Evolutionary conservation across 2,888 invertebrate genomes (phyloP), one percentile per base, ranked within the genome.

Genomic region (Agrotis segetum): DNA sequence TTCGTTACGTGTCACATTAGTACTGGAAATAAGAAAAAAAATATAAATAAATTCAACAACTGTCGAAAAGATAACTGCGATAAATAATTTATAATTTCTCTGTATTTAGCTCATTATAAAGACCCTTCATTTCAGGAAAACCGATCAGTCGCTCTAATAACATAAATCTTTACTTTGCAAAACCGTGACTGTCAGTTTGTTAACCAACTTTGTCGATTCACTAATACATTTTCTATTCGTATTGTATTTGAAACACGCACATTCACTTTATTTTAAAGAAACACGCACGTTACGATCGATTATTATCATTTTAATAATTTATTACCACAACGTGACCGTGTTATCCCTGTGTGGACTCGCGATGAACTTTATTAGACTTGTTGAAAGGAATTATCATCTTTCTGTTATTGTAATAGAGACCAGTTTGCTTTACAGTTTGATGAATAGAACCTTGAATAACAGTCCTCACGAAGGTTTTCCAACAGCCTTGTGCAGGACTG

Each of bases 401-500:
- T 83, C 77, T 77, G 1, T 46, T 52, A 70, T 79, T 67, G 50
- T 17, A 70, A 85, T 88, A 89, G 71, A 74, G 83, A 71, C 66
- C 49, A 85, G 53, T 85, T 87, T 88, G 58, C 71, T 66, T 68
- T 83, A 74, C 74, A 62, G 46, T 62, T 40, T 53, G 58, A 65
- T 58, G 47, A 70, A 67, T 70, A 64, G 69, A 85, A 85, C 89
- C 89, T 89, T 89, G 88, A 87, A 86, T 80, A 82, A 66, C 70
- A 78, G 82, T 81, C 86, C 87, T 78, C 67, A 76, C 74, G 86
- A 89, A 90, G 91, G 90, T 89, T 90, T 85, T 83, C 64, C 76
- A 72, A 71, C 69, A 88, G 85, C 92, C 92, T 91, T 92, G 89
- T 85, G 65, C 81, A 86, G 85, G 83, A 88, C 84, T 87, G 88